A percentile compares a stretch with the other conserved stretches of the same genome.
These are phyloP conservation scores for Halcyon malimbica DNA, from an alignment of 2,113 vertebrate genomes.

Conservation along the genomic window DNA sequence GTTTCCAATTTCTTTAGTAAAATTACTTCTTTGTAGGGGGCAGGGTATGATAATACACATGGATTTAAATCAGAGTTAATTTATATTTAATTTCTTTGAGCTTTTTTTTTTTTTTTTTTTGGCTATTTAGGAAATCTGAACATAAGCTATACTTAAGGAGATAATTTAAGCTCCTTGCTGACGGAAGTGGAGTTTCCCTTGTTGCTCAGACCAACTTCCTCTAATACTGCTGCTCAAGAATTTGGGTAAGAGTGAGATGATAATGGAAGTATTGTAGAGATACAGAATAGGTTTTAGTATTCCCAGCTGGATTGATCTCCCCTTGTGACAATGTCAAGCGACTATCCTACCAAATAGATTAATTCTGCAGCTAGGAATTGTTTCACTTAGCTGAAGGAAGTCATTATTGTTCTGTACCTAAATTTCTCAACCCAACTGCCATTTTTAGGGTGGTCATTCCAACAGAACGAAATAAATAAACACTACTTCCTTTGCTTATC, in stretches of 20 bases:
- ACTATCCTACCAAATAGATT: not conserved
- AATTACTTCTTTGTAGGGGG: not conserved
- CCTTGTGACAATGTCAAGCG: not conserved
- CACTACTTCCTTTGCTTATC: not conserved
- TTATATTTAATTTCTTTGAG: not conserved
- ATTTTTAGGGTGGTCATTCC: not conserved
- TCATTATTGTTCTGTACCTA: not conserved
- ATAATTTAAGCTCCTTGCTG: not conserved
- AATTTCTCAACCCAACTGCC: not conserved
- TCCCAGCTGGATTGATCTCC: not conserved
- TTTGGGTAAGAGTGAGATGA: not conserved
- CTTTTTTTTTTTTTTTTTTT: not conserved
- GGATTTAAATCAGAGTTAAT: not conserved
- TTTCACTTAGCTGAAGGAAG: not conserved
- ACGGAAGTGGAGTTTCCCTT: not conserved
- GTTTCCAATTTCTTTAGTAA: not conserved
- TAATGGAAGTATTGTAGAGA: not conserved
- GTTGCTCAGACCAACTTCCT: not conserved
- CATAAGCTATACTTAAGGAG: not conserved
- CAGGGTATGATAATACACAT: fast-evolving
- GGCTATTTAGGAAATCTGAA: not conserved
- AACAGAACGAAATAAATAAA: not conserved
- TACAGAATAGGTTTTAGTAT: not conserved
- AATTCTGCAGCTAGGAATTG: not conserved
- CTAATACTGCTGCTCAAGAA: not conserved